Evolutionary conservation across 2,113 vertebrate genomes (phyloP).

Genomic region (Myrmophylax atrothorax): DNA sequence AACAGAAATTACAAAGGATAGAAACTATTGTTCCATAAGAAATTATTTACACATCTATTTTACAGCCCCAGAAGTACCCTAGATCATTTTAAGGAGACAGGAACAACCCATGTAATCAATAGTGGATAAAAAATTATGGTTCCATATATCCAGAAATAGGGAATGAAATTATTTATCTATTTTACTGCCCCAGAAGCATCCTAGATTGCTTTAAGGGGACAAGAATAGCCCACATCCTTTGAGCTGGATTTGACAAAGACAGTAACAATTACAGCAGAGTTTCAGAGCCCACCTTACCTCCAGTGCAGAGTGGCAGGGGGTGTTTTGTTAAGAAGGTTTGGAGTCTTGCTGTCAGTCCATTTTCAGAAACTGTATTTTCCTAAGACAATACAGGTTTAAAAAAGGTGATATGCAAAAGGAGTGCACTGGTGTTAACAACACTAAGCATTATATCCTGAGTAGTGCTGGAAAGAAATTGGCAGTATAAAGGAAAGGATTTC

Average conservation of each 20-base stretch:
- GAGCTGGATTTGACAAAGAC: neutral
- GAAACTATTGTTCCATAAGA: neutral
- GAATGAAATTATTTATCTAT: neutral
- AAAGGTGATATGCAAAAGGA: neutral
- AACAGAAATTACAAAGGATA: neutral
- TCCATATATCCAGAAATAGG: neutral
- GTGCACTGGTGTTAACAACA: neutral
- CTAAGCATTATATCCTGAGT: neutral
- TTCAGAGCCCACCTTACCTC: constrained; percentile 70
- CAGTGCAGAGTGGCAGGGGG: constrained; percentile 74
- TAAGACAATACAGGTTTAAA: constrained; percentile 27
- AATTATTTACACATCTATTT: neutral
- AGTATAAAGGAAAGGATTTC: neutral
- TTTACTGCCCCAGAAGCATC: neutral
- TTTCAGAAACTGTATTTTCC: constrained; percentile 54
- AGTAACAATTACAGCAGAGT: neutral
- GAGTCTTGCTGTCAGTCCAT: constrained; percentile 78
- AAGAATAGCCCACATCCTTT: neutral
- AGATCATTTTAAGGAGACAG: neutral
- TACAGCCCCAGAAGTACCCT: neutral
- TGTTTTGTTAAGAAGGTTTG: constrained; percentile 87
- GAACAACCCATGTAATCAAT: neutral
- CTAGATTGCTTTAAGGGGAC: neutral
- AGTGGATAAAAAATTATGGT: neutral
- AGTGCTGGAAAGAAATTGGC: neutral